These are phyloP conservation scores for Glandiceps talaboti DNA, from an alignment of 53 echinoderm and acorn worm species.

Conservation along the genomic window DNA sequence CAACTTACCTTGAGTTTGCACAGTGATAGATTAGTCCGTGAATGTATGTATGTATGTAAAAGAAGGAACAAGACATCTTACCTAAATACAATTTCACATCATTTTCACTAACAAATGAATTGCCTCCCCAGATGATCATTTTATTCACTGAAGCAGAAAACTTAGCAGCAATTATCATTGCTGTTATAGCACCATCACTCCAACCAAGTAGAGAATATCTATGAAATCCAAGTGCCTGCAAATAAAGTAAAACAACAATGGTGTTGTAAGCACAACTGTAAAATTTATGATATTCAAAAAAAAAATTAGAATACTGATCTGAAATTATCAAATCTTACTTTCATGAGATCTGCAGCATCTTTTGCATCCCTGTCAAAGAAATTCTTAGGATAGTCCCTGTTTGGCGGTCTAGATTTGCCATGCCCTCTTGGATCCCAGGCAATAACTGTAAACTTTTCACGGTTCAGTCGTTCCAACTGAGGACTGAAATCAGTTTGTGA, in stretches of 20 bases:
- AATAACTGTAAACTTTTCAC: slow-evolving; percentile 49
- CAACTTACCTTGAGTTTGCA: too few species aligned
- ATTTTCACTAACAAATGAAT: slow-evolving; percentile 43
- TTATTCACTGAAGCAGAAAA: slow-evolving; percentile 50
- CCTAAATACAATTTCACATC: slow-evolving; percentile 55
- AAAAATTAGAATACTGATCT: too few species aligned
- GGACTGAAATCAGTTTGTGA: slow-evolving; percentile 49
- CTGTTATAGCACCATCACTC: slow-evolving; percentile 85
- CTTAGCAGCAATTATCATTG: slow-evolving; percentile 59
- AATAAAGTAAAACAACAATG: too few species aligned
- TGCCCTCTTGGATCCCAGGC: slow-evolving; percentile 81
- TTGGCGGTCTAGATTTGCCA: slow-evolving; percentile 78
- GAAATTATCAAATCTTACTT: too few species aligned
- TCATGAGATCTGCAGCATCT: slow-evolving; percentile 71
- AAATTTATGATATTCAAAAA: too few species aligned
- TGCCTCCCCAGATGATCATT: slow-evolving; percentile 70
- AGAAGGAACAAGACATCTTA: too few species aligned
- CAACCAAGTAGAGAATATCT: slow-evolving; percentile 67
- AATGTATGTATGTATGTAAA: too few species aligned
- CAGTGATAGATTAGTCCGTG: too few species aligned
- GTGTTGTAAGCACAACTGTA: too few species aligned
- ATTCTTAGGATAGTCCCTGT: slow-evolving; percentile 65
- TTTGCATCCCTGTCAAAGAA: slow-evolving; percentile 72
- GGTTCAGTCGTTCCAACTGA: slow-evolving; percentile 53
- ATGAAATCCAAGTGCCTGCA: slow-evolving; percentile 53